phyloP scores from a whole-genome alignment of 2,888 invertebrate genomes.

The Pachydiplax longipennis region DNA sequence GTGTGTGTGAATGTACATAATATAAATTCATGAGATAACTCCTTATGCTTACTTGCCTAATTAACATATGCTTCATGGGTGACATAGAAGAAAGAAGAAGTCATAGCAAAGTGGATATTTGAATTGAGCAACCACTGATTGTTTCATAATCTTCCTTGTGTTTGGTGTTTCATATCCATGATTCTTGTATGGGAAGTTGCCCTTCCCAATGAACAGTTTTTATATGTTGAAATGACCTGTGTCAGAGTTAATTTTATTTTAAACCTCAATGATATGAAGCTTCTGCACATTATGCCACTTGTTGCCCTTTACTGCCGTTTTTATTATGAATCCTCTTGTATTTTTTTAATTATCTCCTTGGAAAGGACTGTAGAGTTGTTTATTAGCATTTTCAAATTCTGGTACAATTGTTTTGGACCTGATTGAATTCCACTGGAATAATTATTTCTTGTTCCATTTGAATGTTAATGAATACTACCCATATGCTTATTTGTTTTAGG shows the following conservation, averaged over 20 bases:
- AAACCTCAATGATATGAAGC: not conserved
- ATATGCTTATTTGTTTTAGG: slow-evolving; percentile 35
- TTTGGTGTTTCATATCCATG: slow-evolving; percentile 35
- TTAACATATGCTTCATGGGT: slow-evolving; percentile 40
- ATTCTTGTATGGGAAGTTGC: slow-evolving; percentile 8
- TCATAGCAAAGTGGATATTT: slow-evolving; percentile 1
- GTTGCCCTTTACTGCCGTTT: slow-evolving; percentile 12
- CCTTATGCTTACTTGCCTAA: slow-evolving; percentile 28
- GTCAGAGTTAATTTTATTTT: not conserved
- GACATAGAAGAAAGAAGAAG: slow-evolving; percentile 29
- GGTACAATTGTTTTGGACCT: slow-evolving; percentile 5
- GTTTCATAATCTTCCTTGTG: slow-evolving; percentile 23
- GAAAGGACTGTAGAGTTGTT: slow-evolving; percentile 14
- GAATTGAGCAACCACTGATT: slow-evolving; percentile 31
- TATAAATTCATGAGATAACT: slow-evolving; percentile 37
- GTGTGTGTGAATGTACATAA: slow-evolving; percentile 41
- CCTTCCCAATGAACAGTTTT: not conserved
- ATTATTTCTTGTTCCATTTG: slow-evolving; percentile 30
- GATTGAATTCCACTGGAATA: not conserved
- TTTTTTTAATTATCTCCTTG: not conserved
- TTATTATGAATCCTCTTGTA: slow-evolving; percentile 1
- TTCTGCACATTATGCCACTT: slow-evolving; percentile 16
- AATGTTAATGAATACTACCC: slow-evolving; percentile 14
- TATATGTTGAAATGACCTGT: not conserved
- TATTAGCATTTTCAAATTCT: slow-evolving; percentile 1